Base-by-base conservation (phyloP, 2,113 vertebrate species). In the Nesoenas mayeri region DNA sequence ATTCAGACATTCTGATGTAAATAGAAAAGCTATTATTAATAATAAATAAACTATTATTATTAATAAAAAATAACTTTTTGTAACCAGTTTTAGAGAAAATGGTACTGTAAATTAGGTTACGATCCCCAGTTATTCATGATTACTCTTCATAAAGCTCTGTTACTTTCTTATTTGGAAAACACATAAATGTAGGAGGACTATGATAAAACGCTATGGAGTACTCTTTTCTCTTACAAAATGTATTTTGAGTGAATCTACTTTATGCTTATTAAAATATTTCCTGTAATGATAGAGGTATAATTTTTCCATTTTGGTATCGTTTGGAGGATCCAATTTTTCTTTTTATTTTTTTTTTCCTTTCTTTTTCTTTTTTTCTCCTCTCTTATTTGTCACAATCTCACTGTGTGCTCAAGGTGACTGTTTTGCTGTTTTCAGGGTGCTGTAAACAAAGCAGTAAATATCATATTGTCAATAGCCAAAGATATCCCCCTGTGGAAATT, bases 401-500 rank as follows among this genome's bases (percentile, higher is more conserved):
- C 31, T 57, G 4, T 62, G 48, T 91, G 48, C 47, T 94, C 13
- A 94, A 70, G 40, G 13, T 82, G 29, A 80, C 77, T 90, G 26
- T 85, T 95, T 80, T 60, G 7, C 53, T 86, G 71, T 91, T 97
- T 96, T 88, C 96, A 99, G 98, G 95, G 69, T 65, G 85, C 96
- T 38, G 97, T 98, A 57, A 98, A 98, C 85, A 98, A 96, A 96
- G 96, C 97, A 87, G 97, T 98, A 90, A 97, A 94, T 75, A 91
- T 93, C 2, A 66, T 98, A 17, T 53, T 99, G 67, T 98, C 98
- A 25, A 89, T 95, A 79, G 96, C 98, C 58, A 98, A 97, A 95
- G 97, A 98, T 86, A 95, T 98, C 73, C 98, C 98, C 16, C 89
- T 98, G 74, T 99, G 98, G 98, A 98, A 96, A 25, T 98, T 97